A percentile compares a stretch with the other conserved stretches of the same genome.
These are phyloP conservation scores for Pachycephus smyrnensis DNA, from an alignment of 2,888 invertebrate genomes.

Conservation along the genomic window DNA sequence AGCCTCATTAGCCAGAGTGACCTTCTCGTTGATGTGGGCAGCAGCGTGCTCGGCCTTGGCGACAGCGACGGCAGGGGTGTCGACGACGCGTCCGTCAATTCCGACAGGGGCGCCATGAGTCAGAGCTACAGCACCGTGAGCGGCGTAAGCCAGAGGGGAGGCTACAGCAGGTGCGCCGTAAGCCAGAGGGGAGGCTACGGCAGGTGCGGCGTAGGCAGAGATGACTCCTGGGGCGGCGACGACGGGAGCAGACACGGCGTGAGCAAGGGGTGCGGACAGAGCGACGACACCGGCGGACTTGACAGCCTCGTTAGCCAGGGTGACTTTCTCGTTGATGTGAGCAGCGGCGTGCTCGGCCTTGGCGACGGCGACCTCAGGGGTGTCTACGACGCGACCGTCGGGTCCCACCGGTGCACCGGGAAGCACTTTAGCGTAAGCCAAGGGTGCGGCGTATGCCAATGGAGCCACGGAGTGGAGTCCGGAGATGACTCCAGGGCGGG, in stretches of 20 bases:
- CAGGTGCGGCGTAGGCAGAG: slow-evolving; percentile 16
- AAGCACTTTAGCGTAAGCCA: slow-evolving; percentile 14
- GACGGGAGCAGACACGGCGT: background rate
- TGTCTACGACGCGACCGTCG: slow-evolving; percentile 29
- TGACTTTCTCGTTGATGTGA: slow-evolving; percentile 52
- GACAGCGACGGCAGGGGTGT: slow-evolving; percentile 38
- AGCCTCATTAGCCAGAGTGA: slow-evolving; percentile 36
- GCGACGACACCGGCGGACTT: slow-evolving; percentile 27
- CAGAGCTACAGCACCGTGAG: background rate
- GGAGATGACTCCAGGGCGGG: slow-evolving; percentile 33
- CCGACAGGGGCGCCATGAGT: background rate
- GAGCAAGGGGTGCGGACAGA: background rate
- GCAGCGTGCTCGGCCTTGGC: slow-evolving; percentile 52
- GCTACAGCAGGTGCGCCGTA: slow-evolving; percentile 13
- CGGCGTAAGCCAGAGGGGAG: slow-evolving; percentile 2
- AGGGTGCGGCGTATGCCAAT: slow-evolving; percentile 20
- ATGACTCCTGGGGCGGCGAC: slow-evolving; percentile 16
- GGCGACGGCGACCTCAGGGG: slow-evolving; percentile 37
- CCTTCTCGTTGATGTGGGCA: slow-evolving; percentile 54
- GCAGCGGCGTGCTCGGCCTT: slow-evolving; percentile 55
- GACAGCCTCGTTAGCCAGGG: slow-evolving; percentile 46
- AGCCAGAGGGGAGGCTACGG: slow-evolving; percentile 18
- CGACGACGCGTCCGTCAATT: slow-evolving; percentile 23
- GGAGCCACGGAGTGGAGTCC: slow-evolving; percentile 17
- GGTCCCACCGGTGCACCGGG: slow-evolving; percentile 4